Evolutionary conservation across 1,140 invertebrate species (phyloP).

Genomic region (Leptonema lineaticorne): DNA sequence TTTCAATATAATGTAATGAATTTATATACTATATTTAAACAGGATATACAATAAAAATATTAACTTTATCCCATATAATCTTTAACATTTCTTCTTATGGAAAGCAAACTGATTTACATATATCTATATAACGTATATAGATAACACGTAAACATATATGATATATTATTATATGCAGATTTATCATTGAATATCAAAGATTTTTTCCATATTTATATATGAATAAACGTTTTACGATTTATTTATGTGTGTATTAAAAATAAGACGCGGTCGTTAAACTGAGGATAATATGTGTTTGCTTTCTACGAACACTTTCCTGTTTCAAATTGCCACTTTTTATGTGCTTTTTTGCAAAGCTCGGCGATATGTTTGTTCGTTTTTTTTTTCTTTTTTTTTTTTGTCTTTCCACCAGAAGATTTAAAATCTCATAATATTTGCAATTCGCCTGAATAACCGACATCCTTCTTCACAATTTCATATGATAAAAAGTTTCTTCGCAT

Average conservation of each 20-base stretch:
- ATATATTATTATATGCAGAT: not conserved
- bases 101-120: too few relatives aligned
- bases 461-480: constrained; percentile 11
- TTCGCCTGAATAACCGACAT: not conserved
- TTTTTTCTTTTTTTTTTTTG: too few relatives aligned
- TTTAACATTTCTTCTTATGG: too few relatives aligned
- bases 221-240: not conserved
- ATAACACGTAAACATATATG: too few relatives aligned
- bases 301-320: not conserved
- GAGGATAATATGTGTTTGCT: not conserved
- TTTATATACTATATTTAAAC: too few relatives aligned
- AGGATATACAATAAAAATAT: too few relatives aligned
- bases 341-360: not conserved
- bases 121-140: too few relatives aligned
- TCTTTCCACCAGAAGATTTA: not conserved
- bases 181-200: too few relatives aligned
- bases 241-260: not conserved
- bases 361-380: too few relatives aligned
- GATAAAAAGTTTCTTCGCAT: constrained; percentile 18
- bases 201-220: too few relatives aligned
- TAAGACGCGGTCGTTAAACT: not conserved
- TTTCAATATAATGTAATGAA: too few relatives aligned
- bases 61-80: too few relatives aligned
- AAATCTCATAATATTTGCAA: constrained; percentile 10
- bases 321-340: not conserved